Base-by-base conservation (phyloP, 2,113 vertebrate species). In the Brachypodius melanocephalos region DNA sequence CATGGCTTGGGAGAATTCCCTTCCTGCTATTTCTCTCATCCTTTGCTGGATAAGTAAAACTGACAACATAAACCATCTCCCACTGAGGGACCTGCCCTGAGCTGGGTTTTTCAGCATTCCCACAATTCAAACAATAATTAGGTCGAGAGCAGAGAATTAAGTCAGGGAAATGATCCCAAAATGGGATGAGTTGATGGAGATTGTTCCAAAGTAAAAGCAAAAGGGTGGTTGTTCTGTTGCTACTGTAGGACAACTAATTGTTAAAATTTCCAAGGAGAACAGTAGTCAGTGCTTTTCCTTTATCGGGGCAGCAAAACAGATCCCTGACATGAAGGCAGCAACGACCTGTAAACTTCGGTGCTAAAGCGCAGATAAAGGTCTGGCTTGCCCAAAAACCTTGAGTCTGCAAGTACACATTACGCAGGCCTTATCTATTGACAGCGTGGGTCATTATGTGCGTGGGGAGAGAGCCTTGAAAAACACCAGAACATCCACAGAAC, bases 381-480 rank as follows among this genome's bases (percentile, higher is more conserved):
- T 72, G 58, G 65, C 55, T 85, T 85, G 68, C 63, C 49, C 34
- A 14, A 90, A 94, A 95, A 42, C 78, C 65, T 89, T 45, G 80
- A 79, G 54, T 40, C 57, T 54, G 65, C 67, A n/a, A 83, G 73
- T 9, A 29, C 61, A 24, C 63, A 36, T 24, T 43, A 78, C 5
- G 10, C 40, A 93, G 58, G 45, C 48, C 11, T 94, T 81, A 97
- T 96, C 97, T 97, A 5, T 4, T 40, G 51, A 36, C 63, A 18
- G 1, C 71, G 94, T 91, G 55, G 82, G 34, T 88, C 49, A 45
- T 46, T 81, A 49, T 92, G 89, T 74, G 38, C 14, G 4, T 51
- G 42, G 54, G 88, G 91, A 91, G 75, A 20, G 75, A 92, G 72
- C 71, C 63, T 93, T 96, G 96, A 97, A 89, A 88, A 96, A 87